These are phyloP conservation scores for Drosophila rufa DNA, from an alignment of 1,140 invertebrate genomes.

Conservation along the genomic window DNA sequence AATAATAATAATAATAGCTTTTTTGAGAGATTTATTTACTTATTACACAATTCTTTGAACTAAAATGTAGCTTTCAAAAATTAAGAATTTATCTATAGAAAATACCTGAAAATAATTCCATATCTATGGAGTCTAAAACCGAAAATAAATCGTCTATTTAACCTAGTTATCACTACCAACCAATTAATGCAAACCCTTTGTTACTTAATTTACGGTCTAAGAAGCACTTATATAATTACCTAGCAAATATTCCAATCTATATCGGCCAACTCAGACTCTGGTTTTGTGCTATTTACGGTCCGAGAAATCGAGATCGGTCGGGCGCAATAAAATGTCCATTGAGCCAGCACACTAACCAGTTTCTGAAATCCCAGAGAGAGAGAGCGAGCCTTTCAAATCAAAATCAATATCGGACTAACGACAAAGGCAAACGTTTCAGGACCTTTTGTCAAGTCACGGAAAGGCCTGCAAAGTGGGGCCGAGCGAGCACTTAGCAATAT, in stretches of 20 bases:
- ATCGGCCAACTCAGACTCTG: not conserved
- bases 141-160: not conserved
- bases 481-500: constrained; percentile 72
- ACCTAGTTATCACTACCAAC: too few species aligned
- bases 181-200: not conserved
- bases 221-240: not conserved
- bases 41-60: too few species aligned
- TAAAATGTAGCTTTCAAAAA: too few species aligned
- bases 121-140: too few species aligned
- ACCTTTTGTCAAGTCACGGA: constrained; percentile 68
- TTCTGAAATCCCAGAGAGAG: not conserved
- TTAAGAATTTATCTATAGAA: too few species aligned
- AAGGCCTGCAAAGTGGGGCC: constrained; percentile 28
- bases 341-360: constrained; percentile 5
- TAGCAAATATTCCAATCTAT: not conserved
- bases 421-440: constrained; percentile 41
- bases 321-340: constrained; percentile 3
- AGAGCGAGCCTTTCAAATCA: constrained; percentile 36
- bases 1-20: too few species aligned
- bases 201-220: not conserved
- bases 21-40: too few species aligned
- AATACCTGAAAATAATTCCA: too few species aligned
- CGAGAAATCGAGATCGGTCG: constrained; percentile 11
- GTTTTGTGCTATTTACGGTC: constrained; percentile 4
- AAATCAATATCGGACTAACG: constrained; percentile 42